Evolutionary conservation across 2,888 invertebrate genomes (phyloP), one percentile per base, ranked within the genome.

Genomic region (Morpho achilles): DNA sequence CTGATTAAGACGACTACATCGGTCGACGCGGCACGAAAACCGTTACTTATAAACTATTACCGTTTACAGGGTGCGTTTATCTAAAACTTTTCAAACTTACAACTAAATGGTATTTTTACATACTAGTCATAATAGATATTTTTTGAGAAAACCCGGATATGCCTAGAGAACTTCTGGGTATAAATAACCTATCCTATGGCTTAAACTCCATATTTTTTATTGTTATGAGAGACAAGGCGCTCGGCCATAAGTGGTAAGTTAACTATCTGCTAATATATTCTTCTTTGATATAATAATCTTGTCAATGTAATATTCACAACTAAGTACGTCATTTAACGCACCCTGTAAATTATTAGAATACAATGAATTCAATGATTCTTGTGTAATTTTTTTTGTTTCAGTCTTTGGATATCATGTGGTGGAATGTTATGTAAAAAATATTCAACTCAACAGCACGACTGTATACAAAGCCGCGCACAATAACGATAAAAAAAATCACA

Each of bases 341-440:
- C 61, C 68, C 65, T 60, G 66, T 61, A 61, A 62, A 62, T 59
- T 52, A 62, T 64, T 57, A 67, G 54, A 61, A 59, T 62, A 61
- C 50, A 59, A 58, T 57, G 58, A 58, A 43, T 8, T 43, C 32
- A 32, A 32, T 61, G 53, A 57, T 58, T 61, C 58, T 59, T 60
- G 62, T 63, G 61, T 62, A 58, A 16, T 61, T 62, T 23, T 48
- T 47, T 22, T 66, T 67, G 62, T 62, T 66, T 76, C 77, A 78
- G 79, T 78, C 79, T 79, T 76, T 77, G 76, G 76, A 76, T 70
- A 66, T 67, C 69, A 67, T 72, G 74, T 76, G 74, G 76, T 73
- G 74, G 73, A 74, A 73, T 72, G 71, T 69, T 62, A 61, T 66
- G 57, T 61, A 59, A 60, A 64, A 53, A 54, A 66, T 61, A 65